Conservation (phyloP, 2,888 invertebrate species). For the Zhuqinia jingwanae region DNA sequence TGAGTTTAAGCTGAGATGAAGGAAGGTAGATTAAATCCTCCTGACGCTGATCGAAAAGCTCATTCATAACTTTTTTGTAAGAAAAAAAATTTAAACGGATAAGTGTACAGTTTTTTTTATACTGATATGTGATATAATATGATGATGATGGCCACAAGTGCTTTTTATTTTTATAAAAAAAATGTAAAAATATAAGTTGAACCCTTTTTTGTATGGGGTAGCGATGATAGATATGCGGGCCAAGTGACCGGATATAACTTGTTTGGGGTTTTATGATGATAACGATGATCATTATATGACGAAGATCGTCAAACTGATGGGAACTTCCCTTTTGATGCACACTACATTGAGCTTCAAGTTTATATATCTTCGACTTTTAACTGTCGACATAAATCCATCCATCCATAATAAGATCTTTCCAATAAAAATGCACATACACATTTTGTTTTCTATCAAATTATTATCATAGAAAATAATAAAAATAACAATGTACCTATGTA, state of each 20-base stretch:
- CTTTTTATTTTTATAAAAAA: neutral
- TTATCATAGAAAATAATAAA: no score
- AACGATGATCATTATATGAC: slow-evolving; percentile 25
- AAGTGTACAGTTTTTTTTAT: slow-evolving; percentile 1
- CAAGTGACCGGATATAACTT: slow-evolving; percentile 70
- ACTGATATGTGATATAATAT: neutral
- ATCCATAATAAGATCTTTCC: no score
- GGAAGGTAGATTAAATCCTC: slow-evolving; percentile 13
- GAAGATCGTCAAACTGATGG: slow-evolving; percentile 60
- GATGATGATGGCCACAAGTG: neutral
- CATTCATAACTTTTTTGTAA: slow-evolving; percentile 50
- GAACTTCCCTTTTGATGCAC: slow-evolving; percentile 53
- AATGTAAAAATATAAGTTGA: neutral
- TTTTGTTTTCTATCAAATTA: no score
- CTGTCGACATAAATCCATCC: no score
- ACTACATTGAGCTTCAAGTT: no score
- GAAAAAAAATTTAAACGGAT: slow-evolving; percentile 10
- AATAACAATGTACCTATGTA: no score
- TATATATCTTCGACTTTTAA: no score
- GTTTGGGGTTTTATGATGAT: slow-evolving; percentile 45
- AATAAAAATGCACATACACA: no score
- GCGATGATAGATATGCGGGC: no score
- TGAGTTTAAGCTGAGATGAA: slow-evolving; percentile 14
- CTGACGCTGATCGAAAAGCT: neutral
- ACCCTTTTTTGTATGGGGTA: no score